Evolutionary conservation across 2,113 vertebrate species (phyloP).

Genomic region (Apteryx owenii): DNA sequence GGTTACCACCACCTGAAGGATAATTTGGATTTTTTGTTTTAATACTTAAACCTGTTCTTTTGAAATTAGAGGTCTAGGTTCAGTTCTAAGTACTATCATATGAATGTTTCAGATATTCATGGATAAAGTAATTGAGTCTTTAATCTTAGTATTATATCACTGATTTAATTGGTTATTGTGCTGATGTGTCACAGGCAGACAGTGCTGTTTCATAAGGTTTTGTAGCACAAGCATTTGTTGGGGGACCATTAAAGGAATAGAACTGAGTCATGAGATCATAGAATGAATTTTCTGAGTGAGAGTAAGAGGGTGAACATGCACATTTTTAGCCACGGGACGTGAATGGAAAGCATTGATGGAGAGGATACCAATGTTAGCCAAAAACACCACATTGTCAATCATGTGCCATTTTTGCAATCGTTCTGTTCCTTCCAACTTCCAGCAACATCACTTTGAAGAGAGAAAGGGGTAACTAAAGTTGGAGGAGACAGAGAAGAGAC

Average conservation of each 20-base stretch:
- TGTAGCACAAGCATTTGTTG: background rate
- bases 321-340: background rate
- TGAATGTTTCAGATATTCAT: background rate
- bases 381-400: background rate
- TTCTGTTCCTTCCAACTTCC: background rate
- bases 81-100: background rate
- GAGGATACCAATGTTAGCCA: background rate
- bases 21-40: background rate
- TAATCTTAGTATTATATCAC: background rate
- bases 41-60: background rate
- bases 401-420: background rate
- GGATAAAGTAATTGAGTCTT: background rate
- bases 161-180: background rate
- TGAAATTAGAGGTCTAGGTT: background rate
- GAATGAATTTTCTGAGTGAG: background rate
- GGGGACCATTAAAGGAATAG: background rate
- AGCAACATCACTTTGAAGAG: background rate
- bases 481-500: background rate
- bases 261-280: background rate
- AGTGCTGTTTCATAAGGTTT: background rate
- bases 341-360: background rate
- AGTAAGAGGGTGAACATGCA: accelerated
- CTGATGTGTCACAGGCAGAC: background rate
- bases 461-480: background rate
- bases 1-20: background rate